A percentile compares a stretch with the other conserved stretches of the same genome.
These are phyloP conservation scores for Eucriotettix oculatus DNA, from an alignment of 2,888 invertebrate genomes.

Conservation along the genomic window DNA sequence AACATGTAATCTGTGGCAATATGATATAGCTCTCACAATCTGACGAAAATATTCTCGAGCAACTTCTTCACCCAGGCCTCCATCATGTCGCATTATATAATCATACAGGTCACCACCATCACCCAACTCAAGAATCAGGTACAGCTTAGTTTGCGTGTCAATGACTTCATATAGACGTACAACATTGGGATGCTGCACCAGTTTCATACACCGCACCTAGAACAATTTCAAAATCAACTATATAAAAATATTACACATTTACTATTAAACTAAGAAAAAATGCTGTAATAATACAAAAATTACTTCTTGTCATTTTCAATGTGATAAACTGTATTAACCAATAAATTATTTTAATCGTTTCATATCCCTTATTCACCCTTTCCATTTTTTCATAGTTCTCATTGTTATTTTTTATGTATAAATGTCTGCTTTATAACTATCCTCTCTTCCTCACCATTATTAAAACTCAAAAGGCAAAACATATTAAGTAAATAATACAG, in stretches of 20 bases:
- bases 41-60: conserved; percentile 89
- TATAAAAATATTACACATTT: not conserved
- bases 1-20: conserved; percentile 87
- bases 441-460: too few relatives aligned
- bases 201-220: conserved; percentile 90
- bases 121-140: conserved; percentile 90
- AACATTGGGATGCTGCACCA: conserved; percentile 98
- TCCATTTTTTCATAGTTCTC: too few relatives aligned
- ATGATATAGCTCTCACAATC: conserved; percentile 93
- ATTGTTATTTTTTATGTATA: too few relatives aligned
- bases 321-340: too few relatives aligned
- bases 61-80: conserved; percentile 65
- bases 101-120: conserved; percentile 98
- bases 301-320: too few relatives aligned
- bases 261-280: not conserved
- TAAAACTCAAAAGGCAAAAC: too few relatives aligned
- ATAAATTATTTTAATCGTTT: too few relatives aligned
- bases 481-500: too few relatives aligned
- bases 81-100: conserved; percentile 91
- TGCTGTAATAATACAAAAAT: too few relatives aligned
- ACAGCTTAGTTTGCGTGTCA: conserved; percentile 95
- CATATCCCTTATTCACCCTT: too few relatives aligned
- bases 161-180: conserved; percentile 97
- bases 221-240: conserved; percentile 13
- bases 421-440: too few relatives aligned